phyloP scores from a whole-genome alignment of 2,888 invertebrate species.

The Tenthredo scrophulariae region DNA sequence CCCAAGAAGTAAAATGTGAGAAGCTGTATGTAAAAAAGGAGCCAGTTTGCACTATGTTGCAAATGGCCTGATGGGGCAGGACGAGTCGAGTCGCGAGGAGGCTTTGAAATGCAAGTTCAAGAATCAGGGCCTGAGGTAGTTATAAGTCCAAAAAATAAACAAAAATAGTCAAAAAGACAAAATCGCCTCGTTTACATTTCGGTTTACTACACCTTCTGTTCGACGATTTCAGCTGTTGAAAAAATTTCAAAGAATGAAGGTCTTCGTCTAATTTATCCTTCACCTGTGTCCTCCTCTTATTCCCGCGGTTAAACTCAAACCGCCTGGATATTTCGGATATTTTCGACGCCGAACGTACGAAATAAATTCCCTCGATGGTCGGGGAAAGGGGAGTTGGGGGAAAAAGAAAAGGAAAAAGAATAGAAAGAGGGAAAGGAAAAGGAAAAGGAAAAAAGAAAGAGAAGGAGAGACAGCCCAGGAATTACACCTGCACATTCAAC shows the following conservation, averaged over 20 bases:
- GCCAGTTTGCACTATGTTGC: constrained; percentile 12
- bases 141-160: no score
- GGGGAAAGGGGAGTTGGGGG: neutral
- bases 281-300: constrained; percentile 37
- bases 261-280: constrained; percentile 29
- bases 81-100: neutral
- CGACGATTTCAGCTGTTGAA: neutral
- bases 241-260: neutral
- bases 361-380: constrained; percentile 38
- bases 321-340: constrained; percentile 41
- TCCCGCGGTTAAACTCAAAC: neutral
- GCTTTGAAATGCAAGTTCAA: neutral
- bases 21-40: neutral
- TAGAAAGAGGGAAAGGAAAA: neutral
- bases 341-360: constrained; percentile 45
- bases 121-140: neutral
- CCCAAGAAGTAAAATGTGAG: constrained; percentile 4
- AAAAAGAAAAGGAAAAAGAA: no score
- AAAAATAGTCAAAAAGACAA: no score
- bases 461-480: constrained; percentile 26
- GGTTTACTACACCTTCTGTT: neutral
- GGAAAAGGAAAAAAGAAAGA: neutral
- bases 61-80: neutral
- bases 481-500: constrained; percentile 42
- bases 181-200: constrained; percentile 3